Percentiles rank a stretch among this genome's conserved stretches.
phyloP scores from a whole-genome alignment of 1,140 invertebrate genomes.

The Vanessa atalanta region DNA sequence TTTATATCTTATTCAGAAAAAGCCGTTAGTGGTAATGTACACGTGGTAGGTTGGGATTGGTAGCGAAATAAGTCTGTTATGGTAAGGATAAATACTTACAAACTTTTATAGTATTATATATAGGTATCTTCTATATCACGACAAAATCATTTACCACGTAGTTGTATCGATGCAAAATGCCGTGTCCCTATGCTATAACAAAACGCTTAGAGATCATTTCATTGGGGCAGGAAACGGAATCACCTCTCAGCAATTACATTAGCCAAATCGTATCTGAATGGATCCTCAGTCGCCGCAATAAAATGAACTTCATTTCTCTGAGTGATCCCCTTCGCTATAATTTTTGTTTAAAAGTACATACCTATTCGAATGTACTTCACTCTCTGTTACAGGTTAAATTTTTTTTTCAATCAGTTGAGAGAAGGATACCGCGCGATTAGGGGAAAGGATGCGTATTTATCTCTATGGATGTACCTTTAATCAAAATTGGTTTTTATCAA shows the following conservation, averaged over 20 bases:
- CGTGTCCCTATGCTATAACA: slow-evolving; percentile 27
- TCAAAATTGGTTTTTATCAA: slow-evolving; percentile 1
- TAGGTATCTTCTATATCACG: neutral
- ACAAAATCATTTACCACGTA: neutral
- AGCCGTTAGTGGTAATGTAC: too few relatives aligned
- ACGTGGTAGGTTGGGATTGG: too few relatives aligned
- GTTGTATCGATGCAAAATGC: neutral
- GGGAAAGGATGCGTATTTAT: neutral
- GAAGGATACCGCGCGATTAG: neutral
- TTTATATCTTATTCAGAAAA: too few relatives aligned
- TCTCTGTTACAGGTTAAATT: slow-evolving; percentile 19
- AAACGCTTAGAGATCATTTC: slow-evolving; percentile 39
- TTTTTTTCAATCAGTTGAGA: slow-evolving; percentile 20
- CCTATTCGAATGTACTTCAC: slow-evolving; percentile 22
- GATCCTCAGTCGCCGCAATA: slow-evolving; percentile 59
- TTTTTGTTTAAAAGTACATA: slow-evolving; percentile 44
- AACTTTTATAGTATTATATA: too few relatives aligned
- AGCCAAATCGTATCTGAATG: slow-evolving; percentile 68
- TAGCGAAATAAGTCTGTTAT: too few relatives aligned
- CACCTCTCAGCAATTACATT: slow-evolving; percentile 68
- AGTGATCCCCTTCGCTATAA: slow-evolving; percentile 54
- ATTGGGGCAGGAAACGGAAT: slow-evolving; percentile 49
- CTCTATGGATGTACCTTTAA: neutral
- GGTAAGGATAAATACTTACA: too few relatives aligned
- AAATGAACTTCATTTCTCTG: slow-evolving; percentile 67